Conservation (phyloP, 2,113 vertebrate species). For the Podiceps cristatus region DNA sequence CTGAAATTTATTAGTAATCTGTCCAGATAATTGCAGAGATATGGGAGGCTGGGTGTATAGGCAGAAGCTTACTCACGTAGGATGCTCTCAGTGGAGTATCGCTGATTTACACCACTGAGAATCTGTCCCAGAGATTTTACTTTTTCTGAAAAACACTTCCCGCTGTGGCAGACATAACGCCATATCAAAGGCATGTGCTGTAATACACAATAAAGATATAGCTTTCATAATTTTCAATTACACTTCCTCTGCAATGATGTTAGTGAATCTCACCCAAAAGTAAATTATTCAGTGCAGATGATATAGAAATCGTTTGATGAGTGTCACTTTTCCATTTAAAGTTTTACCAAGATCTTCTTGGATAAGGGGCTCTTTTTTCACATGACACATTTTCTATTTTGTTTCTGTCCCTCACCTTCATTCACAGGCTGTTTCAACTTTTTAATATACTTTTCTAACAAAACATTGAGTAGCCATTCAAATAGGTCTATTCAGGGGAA, state of each 20-base stretch:
- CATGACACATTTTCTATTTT: slow-evolving; percentile 76
- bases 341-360: slow-evolving; percentile 76
- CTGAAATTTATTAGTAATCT: background rate
- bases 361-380: slow-evolving; percentile 70
- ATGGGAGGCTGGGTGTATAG: background rate
- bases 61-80: background rate
- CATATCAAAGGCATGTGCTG: slow-evolving; percentile 70
- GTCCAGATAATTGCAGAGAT: background rate
- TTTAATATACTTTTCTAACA: slow-evolving; percentile 80
- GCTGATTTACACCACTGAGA: background rate
- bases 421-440: slow-evolving; percentile 75
- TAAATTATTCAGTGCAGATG: slow-evolving; percentile 80
- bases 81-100: background rate
- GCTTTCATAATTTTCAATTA: slow-evolving; percentile 84
- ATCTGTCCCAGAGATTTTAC: slow-evolving; percentile 53
- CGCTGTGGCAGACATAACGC: slow-evolving; percentile 75
- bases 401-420: slow-evolving; percentile 74
- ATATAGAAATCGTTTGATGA: slow-evolving; percentile 75
- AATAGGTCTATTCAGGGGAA: slow-evolving; percentile 71
- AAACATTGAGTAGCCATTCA: slow-evolving; percentile 76
- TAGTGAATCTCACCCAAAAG: slow-evolving; percentile 80
- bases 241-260: slow-evolving; percentile 80
- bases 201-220: slow-evolving; percentile 78
- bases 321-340: slow-evolving; percentile 78
- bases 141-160: slow-evolving; percentile 73